These are phyloP conservation scores for Nemapogon koenigi DNA, from an alignment of 2,888 invertebrate species.

Conservation along the genomic window DNA sequence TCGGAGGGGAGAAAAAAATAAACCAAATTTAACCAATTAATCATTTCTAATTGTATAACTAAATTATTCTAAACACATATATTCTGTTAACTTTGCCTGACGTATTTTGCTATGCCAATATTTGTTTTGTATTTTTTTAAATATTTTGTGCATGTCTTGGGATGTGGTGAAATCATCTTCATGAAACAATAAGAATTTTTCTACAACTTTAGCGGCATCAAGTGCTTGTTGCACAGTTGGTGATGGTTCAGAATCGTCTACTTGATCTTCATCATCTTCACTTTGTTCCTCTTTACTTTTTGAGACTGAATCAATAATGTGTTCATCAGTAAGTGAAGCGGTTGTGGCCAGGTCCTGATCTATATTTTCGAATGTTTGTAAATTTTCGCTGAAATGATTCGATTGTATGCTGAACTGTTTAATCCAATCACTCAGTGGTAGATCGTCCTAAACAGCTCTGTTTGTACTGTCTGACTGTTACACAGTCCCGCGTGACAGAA, in stretches of 20 bases:
- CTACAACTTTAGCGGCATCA: conserved; percentile 13
- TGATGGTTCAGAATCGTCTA: conserved; percentile 15
- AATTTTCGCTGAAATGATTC: conserved; percentile 15
- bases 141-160: no score
- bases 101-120: no score
- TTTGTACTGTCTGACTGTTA: conserved; percentile 10
- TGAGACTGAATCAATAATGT: conserved; percentile 18
- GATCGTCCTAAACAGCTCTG: conserved; percentile 15
- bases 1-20: no score
- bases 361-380: conserved; percentile 17
- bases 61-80: no score
- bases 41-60: no score
- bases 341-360: conserved; percentile 17
- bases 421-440: conserved; percentile 17
- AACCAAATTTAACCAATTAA: no score
- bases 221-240: conserved; percentile 16
- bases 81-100: no score
- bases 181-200: conserved; percentile 1
- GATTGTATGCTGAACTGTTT: conserved; percentile 17
- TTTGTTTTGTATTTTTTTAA: no score
- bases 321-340: conserved; percentile 17
- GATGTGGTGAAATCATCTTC: no score
- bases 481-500: conserved; percentile 15
- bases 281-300: conserved; percentile 17
- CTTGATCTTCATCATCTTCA: conserved; percentile 19